A percentile compares a stretch with the other conserved stretches of the same genome.
These are phyloP conservation scores for Gymnoscopelus braueri DNA, from an alignment of 2,797 vertebrate genomes.

Conservation along the genomic window DNA sequence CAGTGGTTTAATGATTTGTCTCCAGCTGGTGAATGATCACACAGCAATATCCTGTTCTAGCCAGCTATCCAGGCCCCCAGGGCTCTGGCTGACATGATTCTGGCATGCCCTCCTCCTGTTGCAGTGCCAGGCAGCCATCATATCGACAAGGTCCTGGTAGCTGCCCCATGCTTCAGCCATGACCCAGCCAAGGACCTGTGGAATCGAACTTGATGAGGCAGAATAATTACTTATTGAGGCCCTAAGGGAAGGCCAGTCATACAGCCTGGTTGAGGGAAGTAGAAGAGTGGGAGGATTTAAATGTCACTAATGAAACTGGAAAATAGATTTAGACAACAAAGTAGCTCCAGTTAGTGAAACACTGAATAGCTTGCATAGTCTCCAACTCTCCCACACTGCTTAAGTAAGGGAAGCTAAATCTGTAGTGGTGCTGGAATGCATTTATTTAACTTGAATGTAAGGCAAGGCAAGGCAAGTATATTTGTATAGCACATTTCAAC, in stretches of 20 bases:
- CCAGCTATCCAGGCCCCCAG: constrained; percentile 42
- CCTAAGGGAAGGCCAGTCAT: constrained; percentile 39
- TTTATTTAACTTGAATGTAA: constrained; percentile 17
- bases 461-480: not conserved
- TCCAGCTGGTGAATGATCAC: constrained; percentile 72
- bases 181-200: constrained; percentile 58
- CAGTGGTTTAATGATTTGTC: constrained; percentile 75
- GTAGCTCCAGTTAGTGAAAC: constrained; percentile 38
- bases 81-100: constrained; percentile 67
- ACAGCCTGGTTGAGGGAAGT: constrained; percentile 3
- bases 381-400: constrained; percentile 39
- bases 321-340: constrained; percentile 53
- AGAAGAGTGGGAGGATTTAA: constrained; percentile 5
- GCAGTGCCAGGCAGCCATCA: constrained; percentile 45
- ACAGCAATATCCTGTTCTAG: constrained; percentile 74
- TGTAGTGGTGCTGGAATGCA: constrained; percentile 5
- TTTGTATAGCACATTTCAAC: too few species aligned
- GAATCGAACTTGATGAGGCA: constrained; percentile 63
- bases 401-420: constrained; percentile 37
- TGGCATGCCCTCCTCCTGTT: constrained; percentile 50
- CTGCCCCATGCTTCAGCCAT: constrained; percentile 44
- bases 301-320: constrained; percentile 47
- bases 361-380: constrained; percentile 30
- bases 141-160: constrained; percentile 67
- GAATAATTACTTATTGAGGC: constrained; percentile 66